Evolutionary conservation across 2,113 vertebrate species (phyloP).

Genomic region (Artemisiospiza belli): DNA sequence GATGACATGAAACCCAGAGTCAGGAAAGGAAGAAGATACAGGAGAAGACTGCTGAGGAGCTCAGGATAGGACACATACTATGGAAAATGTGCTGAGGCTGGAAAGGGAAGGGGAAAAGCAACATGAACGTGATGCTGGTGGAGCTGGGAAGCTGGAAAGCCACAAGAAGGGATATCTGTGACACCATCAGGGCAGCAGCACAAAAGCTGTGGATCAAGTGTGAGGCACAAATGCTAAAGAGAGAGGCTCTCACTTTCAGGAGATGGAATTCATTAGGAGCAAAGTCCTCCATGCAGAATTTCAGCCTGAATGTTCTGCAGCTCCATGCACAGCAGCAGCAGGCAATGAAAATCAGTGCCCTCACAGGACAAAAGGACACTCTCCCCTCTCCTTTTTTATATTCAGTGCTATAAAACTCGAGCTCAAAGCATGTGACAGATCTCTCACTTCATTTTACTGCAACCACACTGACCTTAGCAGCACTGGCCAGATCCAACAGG

Average conservation of each 20-base stretch:
- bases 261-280: neutral
- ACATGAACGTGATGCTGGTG: neutral
- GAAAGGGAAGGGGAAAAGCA: neutral
- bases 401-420: neutral
- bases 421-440: neutral
- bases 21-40: neutral
- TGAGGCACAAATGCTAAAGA: neutral
- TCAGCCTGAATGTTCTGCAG: neutral
- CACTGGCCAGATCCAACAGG: neutral
- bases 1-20: neutral
- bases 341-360: neutral
- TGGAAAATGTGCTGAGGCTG: neutral
- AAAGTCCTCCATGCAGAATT: neutral
- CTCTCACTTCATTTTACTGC: neutral
- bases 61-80: neutral
- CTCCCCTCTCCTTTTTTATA: neutral
- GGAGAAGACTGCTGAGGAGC: neutral
- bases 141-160: neutral
- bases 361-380: neutral
- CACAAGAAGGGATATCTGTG: neutral
- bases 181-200: neutral
- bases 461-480: neutral
- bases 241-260: neutral
- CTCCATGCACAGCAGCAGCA: rapidly evolving
- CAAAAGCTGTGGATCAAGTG: neutral